These are phyloP conservation scores for Calephelis perditalis DNA, from an alignment of 2,888 invertebrate genomes.

Conservation along the genomic window DNA sequence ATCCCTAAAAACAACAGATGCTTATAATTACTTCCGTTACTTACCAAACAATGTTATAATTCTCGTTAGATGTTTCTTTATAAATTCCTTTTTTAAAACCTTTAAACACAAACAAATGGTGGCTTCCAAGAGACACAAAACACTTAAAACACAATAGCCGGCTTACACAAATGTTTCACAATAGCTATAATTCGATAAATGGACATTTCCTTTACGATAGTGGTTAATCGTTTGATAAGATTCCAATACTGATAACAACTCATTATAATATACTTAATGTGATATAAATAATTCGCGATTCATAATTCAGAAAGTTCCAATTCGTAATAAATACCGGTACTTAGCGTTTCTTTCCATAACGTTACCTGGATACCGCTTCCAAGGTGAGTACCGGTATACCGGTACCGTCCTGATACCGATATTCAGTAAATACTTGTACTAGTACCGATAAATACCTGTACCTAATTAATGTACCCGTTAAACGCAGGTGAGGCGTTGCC, in stretches of 20 bases:
- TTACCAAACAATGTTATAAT: background rate
- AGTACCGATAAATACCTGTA: too few relatives aligned
- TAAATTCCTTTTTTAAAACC: background rate
- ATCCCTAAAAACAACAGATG: too few relatives aligned
- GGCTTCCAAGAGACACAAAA: slow-evolving; percentile 1
- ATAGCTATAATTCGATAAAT: slow-evolving; percentile 20
- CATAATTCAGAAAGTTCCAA: too few relatives aligned
- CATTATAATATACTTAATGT: slow-evolving; percentile 29
- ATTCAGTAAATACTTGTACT: too few relatives aligned
- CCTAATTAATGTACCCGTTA: too few relatives aligned
- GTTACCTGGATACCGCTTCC: too few relatives aligned
- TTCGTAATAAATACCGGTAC: too few relatives aligned
- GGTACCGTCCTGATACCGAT: too few relatives aligned
- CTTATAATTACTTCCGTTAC: background rate
- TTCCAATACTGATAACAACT: slow-evolving; percentile 24
- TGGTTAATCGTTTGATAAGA: slow-evolving; percentile 25
- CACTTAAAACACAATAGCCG: slow-evolving; percentile 2
- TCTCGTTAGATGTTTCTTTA: background rate
- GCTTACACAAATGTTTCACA: slow-evolving; percentile 21
- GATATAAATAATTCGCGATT: background rate
- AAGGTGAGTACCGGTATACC: too few relatives aligned
- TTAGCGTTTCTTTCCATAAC: too few relatives aligned
- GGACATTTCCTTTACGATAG: slow-evolving; percentile 24
- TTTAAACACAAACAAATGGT: background rate
- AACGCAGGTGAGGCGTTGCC: too few relatives aligned